Base-by-base conservation (phyloP, 2,113 vertebrate genomes). In the Brienomyrus brachyistius region DNA sequence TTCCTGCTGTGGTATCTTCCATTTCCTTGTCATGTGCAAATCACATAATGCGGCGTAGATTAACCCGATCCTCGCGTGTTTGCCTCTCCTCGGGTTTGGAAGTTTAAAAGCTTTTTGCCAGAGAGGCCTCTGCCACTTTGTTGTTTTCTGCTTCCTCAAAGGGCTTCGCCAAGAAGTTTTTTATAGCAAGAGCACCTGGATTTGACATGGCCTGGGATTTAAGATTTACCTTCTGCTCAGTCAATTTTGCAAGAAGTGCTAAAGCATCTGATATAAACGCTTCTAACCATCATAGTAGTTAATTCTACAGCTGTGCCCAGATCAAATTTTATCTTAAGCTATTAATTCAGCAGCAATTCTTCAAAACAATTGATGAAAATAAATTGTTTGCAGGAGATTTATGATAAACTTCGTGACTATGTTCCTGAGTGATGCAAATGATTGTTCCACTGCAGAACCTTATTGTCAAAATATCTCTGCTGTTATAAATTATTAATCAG, bases 171-270 rank as follows among this genome's bases (percentile, higher is more conserved):
- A 43, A 43, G 74, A 43, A 8, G 74, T 70, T 80, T 43, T 80
- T 80, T 80, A 80, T 80, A 43, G 74, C 35, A 19, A 2, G 35
- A 19, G 74, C 74, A 80, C 74, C 74, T 43, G 35, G 74, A 80
- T 80, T 43, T 80, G 74, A 80, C 74, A 80, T 43, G 74, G 74
- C 74, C 35, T 77, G 70, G 70, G 70, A 77, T 77, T 77, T 77
- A 77, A 13, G 15, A 40, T 77, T 77, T 77, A 19, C 70, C 74
- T 80, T 80, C 74, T 80, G 74, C 74, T 80, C 35, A 40, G 31
- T 40, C 35, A 17, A 43, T 40, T 77, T 77, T 19, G 5, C 74
- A 77, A 77, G 40, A 77, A 43, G 31, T 43, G 74, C 74, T 40
- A 35, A 43, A 80, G 74, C 35, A 80, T 19, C 15, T 80, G 43